Evolutionary conservation across 1,140 invertebrate genomes (phyloP), one percentile per base, ranked within the genome.

Genomic region (Aphelenchoides fujianensis): DNA sequence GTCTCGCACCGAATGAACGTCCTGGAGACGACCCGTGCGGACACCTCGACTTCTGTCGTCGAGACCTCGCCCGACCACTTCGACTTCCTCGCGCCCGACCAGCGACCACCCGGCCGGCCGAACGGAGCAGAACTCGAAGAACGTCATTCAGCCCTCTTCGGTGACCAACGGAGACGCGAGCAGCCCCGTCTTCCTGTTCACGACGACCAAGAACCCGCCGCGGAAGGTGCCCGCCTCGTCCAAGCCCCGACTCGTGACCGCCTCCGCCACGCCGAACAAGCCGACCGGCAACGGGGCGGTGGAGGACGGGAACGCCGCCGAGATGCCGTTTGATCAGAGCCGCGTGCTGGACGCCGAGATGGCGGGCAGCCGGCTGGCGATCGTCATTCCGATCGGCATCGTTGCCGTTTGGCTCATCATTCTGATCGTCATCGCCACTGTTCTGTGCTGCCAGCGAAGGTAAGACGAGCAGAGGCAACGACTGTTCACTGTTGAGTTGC

Each of bases 341-440:
- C 68, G 41, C 36, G 54, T 75, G 23, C 64, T 74, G 30, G 63
- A 69, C 34, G 48, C 61, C 37, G 75, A 82, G 63, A 71, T 64
- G 28, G 28, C 68, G 32, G 69, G 31, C 31, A 81, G 57, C 32
- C 71, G 69, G 41, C 70, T 84, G 9, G 77, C 79, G 16, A 73
- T 84, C 27, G 61, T 83, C 2, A 75, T 83, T 34, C 76, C 82
- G 34, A 62, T 74, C 1, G 69, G 74, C 19, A 83, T 83, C 57
- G 78, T 83, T 31, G 75, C 71, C 48, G 76, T 80, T n/a, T 83
- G 82, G 82, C 34, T 83, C 2, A 37, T 84, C 1, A 69, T 83
- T 27, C 54, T 83, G 3, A 37, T 77, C 16, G 30, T 82, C 12
- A 83, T 83, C 23, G 81, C 67, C 2, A 35, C 72, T 28, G 79